These are phyloP conservation scores for Zaprionus lineosus DNA, from an alignment of 2,888 invertebrate species.

Conservation along the genomic window DNA sequence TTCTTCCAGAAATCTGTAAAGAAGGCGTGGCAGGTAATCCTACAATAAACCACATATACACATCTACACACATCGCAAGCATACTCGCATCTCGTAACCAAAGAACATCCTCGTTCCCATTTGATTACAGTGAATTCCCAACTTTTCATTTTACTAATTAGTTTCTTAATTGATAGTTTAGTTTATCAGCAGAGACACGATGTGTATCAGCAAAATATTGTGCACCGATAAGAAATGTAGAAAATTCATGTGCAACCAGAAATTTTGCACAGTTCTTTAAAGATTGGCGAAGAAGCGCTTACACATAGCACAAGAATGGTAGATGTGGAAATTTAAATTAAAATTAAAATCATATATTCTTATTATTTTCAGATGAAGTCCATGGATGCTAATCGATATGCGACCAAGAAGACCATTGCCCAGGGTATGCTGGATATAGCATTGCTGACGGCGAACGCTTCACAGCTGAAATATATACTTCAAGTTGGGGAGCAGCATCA, in stretches of 20 bases:
- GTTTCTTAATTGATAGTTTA: constrained; percentile 11
- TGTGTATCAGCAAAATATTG: constrained; percentile 7
- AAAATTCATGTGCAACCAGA: background rate
- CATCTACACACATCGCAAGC: background rate
- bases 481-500: constrained; percentile 93
- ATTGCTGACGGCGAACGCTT: constrained; percentile 93
- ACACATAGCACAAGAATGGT: constrained; percentile 31
- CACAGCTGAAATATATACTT: constrained; percentile 93
- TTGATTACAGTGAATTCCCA: constrained; percentile 15
- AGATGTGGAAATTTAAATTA: background rate
- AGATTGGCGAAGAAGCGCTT: background rate
- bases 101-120: constrained; percentile 50
- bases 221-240: constrained; percentile 47
- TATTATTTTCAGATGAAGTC: constrained; percentile 86
- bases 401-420: constrained; percentile 95
- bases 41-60: background rate
- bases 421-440: constrained; percentile 96
- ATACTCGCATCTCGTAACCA: no score
- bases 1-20: constrained; percentile 39
- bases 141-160: constrained; percentile 40
- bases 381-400: constrained; percentile 93
- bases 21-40: constrained; percentile 61
- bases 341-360: background rate
- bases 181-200: constrained; percentile 48
- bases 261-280: constrained; percentile 9